Evolutionary conservation across 2,113 vertebrate species (phyloP).

Genomic region (Etia nguti): DNA sequence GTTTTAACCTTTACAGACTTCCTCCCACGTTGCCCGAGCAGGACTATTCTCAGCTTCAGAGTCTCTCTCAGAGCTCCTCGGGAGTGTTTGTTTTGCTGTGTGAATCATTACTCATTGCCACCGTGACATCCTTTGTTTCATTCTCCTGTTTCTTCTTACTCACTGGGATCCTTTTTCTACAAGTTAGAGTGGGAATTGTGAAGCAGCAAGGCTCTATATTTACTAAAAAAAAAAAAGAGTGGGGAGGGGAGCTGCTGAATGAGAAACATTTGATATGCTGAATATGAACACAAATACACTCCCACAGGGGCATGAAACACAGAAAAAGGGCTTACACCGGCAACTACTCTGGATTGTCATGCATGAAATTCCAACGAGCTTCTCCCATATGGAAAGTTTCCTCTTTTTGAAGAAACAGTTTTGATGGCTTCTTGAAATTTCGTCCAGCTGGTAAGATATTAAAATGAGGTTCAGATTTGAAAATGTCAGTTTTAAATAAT

Average conservation of each 20-base stretch:
- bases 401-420: neutral
- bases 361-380: neutral
- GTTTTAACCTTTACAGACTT: neutral
- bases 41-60: neutral
- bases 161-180: neutral
- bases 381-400: neutral
- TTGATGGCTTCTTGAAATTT: rapidly evolving
- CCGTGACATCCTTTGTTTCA: neutral
- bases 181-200: neutral
- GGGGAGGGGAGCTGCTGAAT: neutral
- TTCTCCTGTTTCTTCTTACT: neutral
- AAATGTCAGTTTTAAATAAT: neutral
- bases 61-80: neutral
- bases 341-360: neutral
- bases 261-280: neutral
- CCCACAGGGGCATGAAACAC: neutral
- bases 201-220: neutral
- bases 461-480: neutral
- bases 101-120: neutral
- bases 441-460: rapidly evolving
- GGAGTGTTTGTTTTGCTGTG: neutral
- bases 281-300: neutral
- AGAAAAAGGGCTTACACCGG: neutral
- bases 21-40: neutral
- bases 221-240: too few species aligned